Percentiles rank a stretch among this genome's conserved stretches.
These are phyloP conservation scores for Probosciger aterrimus DNA, from an alignment of 2,113 vertebrate genomes.

Conservation along the genomic window DNA sequence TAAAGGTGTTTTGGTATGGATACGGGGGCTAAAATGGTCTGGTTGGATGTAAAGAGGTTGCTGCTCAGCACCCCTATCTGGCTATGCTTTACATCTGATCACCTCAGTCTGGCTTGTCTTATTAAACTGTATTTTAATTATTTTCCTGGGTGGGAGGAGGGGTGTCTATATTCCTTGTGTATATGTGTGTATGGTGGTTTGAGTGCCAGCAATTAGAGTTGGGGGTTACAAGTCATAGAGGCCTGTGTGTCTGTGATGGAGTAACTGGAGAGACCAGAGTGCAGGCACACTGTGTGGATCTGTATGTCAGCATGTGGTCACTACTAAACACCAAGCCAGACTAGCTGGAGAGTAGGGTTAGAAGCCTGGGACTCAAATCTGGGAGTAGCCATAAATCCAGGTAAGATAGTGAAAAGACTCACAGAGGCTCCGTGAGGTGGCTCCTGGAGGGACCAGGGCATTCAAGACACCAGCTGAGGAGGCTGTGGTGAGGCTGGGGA, in stretches of 20 bases:
- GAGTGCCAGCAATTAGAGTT: background rate
- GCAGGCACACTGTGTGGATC: background rate
- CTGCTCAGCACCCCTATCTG: background rate
- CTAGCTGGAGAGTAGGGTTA: background rate
- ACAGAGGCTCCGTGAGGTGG: background rate
- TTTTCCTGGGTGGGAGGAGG: background rate
- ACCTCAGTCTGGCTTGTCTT: background rate
- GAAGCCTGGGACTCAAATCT: background rate
- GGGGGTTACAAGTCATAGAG: background rate
- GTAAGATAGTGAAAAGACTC: background rate
- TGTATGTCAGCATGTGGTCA: background rate
- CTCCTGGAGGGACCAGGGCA: background rate
- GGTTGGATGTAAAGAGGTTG: background rate
- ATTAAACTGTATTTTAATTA: background rate
- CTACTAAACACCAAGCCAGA: background rate
- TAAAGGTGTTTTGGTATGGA: background rate
- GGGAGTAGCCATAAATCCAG: background rate
- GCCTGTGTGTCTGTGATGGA: background rate
- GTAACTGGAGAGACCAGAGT: background rate
- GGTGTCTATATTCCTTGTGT: background rate
- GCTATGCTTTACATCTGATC: background rate
- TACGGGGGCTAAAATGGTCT: rapidly evolving
- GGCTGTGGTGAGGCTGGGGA: background rate
- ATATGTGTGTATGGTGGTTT: background rate
- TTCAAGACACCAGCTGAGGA: background rate